These are phyloP conservation scores for Chirona hameri DNA, from an alignment of 2,888 invertebrate genomes.

Conservation along the genomic window DNA sequence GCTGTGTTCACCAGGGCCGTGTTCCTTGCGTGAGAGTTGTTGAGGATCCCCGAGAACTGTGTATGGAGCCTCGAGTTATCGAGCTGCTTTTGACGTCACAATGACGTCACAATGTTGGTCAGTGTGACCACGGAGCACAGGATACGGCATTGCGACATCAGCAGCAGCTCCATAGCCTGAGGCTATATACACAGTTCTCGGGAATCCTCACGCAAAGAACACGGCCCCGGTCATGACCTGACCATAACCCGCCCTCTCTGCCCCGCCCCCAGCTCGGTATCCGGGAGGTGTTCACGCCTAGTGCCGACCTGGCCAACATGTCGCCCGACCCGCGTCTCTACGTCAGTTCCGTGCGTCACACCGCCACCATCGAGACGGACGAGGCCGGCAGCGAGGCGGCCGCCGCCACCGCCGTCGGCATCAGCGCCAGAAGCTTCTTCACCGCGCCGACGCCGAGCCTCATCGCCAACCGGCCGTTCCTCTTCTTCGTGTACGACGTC, in stretches of 20 bases:
- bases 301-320: slow-evolving; percentile 53
- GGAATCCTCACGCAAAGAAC: no score
- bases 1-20: no score
- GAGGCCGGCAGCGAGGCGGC: slow-evolving; percentile 22
- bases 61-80: no score
- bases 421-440: slow-evolving; percentile 63
- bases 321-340: slow-evolving; percentile 55
- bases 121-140: no score
- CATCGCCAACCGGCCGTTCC: slow-evolving; percentile 8
- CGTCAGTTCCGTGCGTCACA: slow-evolving; percentile 67
- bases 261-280: not conserved
- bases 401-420: not conserved
- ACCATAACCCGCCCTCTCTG: not conserved
- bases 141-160: no score
- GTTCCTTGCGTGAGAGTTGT: no score
- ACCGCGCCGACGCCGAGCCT: slow-evolving; percentile 56
- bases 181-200: no score
- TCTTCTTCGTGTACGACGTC: not conserved
- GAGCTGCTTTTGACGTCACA: no score
- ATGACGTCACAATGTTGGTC: no score
- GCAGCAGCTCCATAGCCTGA: no score
- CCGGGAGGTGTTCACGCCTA: not conserved
- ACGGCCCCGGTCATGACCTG: no score
- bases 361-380: slow-evolving; percentile 67
- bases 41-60: no score